Percentiles rank a stretch among this genome's conserved stretches.
Conservation (phyloP, 2,888 invertebrate genomes). For the Dendrolimus houi region DNA sequence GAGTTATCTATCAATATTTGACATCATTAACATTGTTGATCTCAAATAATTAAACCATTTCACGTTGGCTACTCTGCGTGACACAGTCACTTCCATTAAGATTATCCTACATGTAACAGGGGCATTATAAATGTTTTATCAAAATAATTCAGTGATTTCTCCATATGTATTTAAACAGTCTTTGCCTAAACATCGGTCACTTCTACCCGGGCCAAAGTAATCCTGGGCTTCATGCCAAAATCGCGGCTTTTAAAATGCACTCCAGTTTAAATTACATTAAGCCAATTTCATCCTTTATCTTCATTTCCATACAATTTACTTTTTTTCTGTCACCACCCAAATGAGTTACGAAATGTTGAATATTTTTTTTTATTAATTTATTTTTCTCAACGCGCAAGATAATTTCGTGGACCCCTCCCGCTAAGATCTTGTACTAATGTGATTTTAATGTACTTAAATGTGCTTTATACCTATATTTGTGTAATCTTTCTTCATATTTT, state of each 20-base stretch:
- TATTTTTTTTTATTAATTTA: constrained; percentile 64
- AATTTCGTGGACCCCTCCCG: constrained; percentile 55
- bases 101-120: too few relatives aligned
- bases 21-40: too few relatives aligned
- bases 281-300: constrained; percentile 37
- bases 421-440: constrained; percentile 63
- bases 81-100: too few relatives aligned
- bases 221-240: constrained; percentile 3
- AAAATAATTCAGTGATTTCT: neutral
- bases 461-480: constrained; percentile 57
- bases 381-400: constrained; percentile 57
- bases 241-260: constrained; percentile 5
- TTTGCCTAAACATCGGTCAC: neutral
- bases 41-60: too few relatives aligned
- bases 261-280: constrained; percentile 14
- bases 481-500: constrained; percentile 46
- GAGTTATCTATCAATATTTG: too few relatives aligned
- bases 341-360: constrained; percentile 51
- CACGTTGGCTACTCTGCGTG: too few relatives aligned
- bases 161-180: neutral
- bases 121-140: too few relatives aligned
- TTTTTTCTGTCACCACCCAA: constrained; percentile 43
- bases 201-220: neutral
- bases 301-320: constrained; percentile 65
- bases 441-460: constrained; percentile 73